These are phyloP conservation scores for Melipona bicolor DNA, from an alignment of 2,888 invertebrate genomes.

Conservation along the genomic window DNA sequence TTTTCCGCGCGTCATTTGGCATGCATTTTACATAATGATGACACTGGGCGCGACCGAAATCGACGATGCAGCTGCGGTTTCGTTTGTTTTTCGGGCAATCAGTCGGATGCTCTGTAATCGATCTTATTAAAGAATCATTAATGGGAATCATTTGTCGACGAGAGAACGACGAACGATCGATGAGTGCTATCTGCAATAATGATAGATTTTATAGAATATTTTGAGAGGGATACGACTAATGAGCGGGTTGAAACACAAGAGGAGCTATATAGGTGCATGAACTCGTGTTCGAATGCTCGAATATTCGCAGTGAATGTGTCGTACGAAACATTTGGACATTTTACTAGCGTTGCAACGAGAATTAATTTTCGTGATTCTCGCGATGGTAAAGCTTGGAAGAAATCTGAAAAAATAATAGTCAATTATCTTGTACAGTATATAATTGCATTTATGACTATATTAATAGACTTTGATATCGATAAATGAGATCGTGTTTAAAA, in stretches of 20 bases:
- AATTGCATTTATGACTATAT: too few species aligned
- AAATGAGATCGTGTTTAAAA: too few species aligned
- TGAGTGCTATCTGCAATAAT: neutral
- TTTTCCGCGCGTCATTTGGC: neutral
- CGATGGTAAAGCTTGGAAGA: too few species aligned
- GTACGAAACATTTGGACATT: too few species aligned
- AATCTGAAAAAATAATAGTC: too few species aligned
- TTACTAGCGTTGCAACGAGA: too few species aligned
- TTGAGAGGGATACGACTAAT: neutral
- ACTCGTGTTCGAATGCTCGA: too few species aligned
- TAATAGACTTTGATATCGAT: too few species aligned
- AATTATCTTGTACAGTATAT: too few species aligned
- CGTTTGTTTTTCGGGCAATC: slow-evolving; percentile 36
- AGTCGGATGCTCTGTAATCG: slow-evolving; percentile 15
- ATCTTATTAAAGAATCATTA: slow-evolving; percentile 23
- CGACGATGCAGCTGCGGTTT: slow-evolving; percentile 1
- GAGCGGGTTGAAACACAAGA: neutral
- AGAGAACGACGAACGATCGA: neutral
- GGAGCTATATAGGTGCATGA: neutral
- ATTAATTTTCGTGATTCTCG: too few species aligned
- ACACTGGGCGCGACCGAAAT: neutral
- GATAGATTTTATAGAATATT: neutral
- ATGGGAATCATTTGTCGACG: slow-evolving; percentile 3
- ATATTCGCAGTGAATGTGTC: too few species aligned
- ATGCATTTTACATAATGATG: slow-evolving; percentile 34